phyloP scores from a whole-genome alignment of 2,797 vertebrate species.

The Parotocinclus haroldoi region DNA sequence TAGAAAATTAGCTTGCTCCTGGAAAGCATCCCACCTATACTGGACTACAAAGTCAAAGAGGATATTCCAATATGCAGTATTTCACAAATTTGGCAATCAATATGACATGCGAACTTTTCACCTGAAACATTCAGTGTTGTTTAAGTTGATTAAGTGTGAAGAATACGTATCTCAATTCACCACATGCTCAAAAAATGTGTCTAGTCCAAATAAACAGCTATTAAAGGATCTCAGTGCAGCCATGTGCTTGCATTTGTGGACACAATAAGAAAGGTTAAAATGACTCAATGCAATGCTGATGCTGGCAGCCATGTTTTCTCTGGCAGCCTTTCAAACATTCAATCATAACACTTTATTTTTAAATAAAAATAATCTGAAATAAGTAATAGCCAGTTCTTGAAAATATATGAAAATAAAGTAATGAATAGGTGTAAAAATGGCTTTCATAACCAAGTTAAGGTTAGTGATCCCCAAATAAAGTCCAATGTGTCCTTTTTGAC shows the following conservation, averaged over 20 bases:
- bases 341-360: conserved; percentile 18
- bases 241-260: conserved; percentile 30
- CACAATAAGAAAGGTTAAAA: conserved; percentile 25
- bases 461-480: no score
- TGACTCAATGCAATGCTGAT: conserved; percentile 36
- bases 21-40: conserved; percentile 10
- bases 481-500: conserved; percentile 1
- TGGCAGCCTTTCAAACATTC: conserved; percentile 17
- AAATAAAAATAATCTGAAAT: conserved; percentile 4
- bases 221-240: conserved; percentile 20
- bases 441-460: not conserved
- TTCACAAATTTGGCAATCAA: conserved; percentile 41
- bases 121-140: conserved; percentile 37
- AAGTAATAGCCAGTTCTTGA: conserved; percentile 4
- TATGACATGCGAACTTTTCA: conserved; percentile 32
- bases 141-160: conserved; percentile 36
- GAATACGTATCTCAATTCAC: conserved; percentile 27
- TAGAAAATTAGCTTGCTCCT: conserved; percentile 24
- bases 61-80: conserved; percentile 27
- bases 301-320: conserved; percentile 24
- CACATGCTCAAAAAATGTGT: conserved; percentile 29
- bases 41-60: conserved; percentile 30
- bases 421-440: conserved; percentile 4
- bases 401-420: not conserved
- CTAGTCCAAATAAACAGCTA: conserved; percentile 35